Base-by-base conservation (phyloP, 1,140 invertebrate genomes). In the Argopecten irradians region DNA sequence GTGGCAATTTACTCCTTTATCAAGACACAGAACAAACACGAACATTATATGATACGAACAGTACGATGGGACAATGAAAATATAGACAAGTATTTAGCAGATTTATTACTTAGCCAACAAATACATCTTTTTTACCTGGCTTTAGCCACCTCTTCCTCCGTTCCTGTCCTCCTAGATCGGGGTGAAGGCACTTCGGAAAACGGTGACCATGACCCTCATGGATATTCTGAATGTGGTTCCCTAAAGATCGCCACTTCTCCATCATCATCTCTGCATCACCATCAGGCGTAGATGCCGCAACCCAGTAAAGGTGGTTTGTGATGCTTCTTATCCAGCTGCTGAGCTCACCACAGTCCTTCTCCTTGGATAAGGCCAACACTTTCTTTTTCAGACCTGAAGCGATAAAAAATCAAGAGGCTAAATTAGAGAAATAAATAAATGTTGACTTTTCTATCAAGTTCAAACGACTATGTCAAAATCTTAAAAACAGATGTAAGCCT, bases 251-350 rank as follows among this genome's bases (percentile, higher is more conserved):
- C 91, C 92, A 92, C 34, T 91, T 91, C 1, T 36, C 28, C 9
- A 55, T 5, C 22, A 91, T 86, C 16, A 91, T 0, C 0, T 91
- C 91, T 39, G 22, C 32, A 39, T 91, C 34, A 14, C 39, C 88
- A 86, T 86, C 33, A 34, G 84, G 39, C 71, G 85, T 55, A 28
- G 86, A 89, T 16, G 87, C 90, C 8, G 91, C 92, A 32, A 84
- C 43, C 90, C 91, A 91, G 46, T 90, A 91, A 1, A 91, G 34
- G 71, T 92, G 92, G 36, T 92, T 92, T 34, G 34, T 28, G 1
- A 91, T 39, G 22, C 55, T 88, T 41, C 83, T 90, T 5, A 88
- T 88, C 92, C 91, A 92, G 28, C 1, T 28, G 0, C 13, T 1
- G 0, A 91, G 8, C 1, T 82, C 36, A 9, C 43, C 22, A 84